Conservation (phyloP, 1,140 invertebrate species). For the Maconellicoccus hirsutus region DNA sequence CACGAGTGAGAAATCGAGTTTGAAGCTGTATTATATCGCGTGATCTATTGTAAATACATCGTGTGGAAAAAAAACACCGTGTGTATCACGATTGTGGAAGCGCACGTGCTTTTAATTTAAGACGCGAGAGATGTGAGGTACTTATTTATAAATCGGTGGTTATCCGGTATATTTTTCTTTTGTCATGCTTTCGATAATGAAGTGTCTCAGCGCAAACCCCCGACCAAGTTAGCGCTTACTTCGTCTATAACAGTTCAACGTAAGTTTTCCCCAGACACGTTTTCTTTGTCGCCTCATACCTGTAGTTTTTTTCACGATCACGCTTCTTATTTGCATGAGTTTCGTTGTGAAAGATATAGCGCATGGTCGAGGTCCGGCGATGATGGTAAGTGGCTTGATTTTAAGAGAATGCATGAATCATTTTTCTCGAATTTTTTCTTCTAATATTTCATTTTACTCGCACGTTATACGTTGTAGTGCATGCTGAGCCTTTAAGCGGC, state of each 20-base stretch:
- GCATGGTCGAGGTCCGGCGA: too few relatives aligned
- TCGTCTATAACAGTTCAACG: constrained; percentile 25
- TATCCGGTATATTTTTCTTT: constrained; percentile 7
- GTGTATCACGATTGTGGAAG: too few relatives aligned
- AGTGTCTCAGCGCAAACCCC: constrained; percentile 34
- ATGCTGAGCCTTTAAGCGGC: constrained; percentile 1
- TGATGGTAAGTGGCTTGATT: too few relatives aligned
- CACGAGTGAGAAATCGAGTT: too few relatives aligned
- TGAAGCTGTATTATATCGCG: too few relatives aligned
- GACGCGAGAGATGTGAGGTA: too few relatives aligned
- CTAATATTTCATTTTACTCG: background rate
- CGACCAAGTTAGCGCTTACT: constrained; percentile 32
- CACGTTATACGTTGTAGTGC: constrained; percentile 10
- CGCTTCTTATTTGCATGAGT: background rate
- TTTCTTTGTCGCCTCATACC: constrained; percentile 11
- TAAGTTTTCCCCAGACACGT: constrained; percentile 11
- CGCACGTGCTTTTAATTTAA: too few relatives aligned
- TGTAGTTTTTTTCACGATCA: background rate
- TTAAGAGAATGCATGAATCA: too few relatives aligned
- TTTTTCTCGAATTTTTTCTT: too few relatives aligned
- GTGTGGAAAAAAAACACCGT: too few relatives aligned
- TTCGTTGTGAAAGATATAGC: too few relatives aligned
- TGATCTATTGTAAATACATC: too few relatives aligned
- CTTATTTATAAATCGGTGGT: background rate
- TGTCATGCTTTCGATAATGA: constrained; percentile 24